These are phyloP conservation scores for Aphelinus atriplicis DNA, from an alignment of 1,140 invertebrate genomes.

Conservation along the genomic window DNA sequence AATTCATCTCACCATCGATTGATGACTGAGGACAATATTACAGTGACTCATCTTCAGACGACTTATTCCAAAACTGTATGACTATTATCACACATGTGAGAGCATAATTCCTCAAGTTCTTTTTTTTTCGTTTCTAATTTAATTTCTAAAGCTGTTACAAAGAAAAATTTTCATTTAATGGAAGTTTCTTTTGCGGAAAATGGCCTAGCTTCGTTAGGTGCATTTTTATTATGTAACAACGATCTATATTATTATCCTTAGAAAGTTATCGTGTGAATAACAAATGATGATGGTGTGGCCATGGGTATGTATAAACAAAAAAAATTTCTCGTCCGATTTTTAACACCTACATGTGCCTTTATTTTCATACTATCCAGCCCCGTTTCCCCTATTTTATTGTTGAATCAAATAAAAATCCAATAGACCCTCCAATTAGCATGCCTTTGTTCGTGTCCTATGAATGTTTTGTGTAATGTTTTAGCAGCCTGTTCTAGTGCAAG, in stretches of 20 bases:
- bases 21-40: conserved; percentile 7
- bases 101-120: too few relatives aligned
- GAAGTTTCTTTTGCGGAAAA: background rate
- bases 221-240: background rate
- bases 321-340: background rate
- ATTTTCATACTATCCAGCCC: too few relatives aligned
- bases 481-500: background rate
- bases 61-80: background rate
- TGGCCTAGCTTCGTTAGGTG: background rate
- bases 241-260: background rate
- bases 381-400: too few relatives aligned
- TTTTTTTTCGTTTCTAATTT: too few relatives aligned
- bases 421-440: background rate
- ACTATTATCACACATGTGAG: background rate
- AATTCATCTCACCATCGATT: conserved; percentile 1
- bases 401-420: too few relatives aligned
- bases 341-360: too few relatives aligned
- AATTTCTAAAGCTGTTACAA: background rate
- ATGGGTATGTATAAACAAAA: conserved; percentile 61
- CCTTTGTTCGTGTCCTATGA: background rate
- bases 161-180: background rate
- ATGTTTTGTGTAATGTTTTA: background rate
- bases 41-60: background rate
- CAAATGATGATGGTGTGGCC: conserved; percentile 67
- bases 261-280: conserved; percentile 61